Evolutionary conservation across 1,140 invertebrate genomes (phyloP).

Genomic region (Nasonia giraulti): DNA sequence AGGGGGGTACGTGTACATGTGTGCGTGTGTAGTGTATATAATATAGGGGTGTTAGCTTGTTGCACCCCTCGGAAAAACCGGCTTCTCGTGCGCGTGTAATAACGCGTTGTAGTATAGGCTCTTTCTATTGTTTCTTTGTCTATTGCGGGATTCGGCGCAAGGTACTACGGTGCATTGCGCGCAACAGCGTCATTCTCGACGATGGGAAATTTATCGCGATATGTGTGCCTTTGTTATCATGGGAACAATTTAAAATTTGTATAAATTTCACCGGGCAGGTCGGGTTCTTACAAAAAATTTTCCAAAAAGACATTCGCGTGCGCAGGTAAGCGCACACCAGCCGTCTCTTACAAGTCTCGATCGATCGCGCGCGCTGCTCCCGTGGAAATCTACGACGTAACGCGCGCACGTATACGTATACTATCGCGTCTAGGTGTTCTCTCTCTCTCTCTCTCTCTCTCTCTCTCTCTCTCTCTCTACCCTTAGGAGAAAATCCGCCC

Average conservation of each 20-base stretch:
- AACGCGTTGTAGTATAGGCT: background rate
- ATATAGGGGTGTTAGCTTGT: background rate
- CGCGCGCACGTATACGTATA: background rate
- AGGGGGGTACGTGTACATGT: background rate
- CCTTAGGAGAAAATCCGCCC: constrained; percentile 43
- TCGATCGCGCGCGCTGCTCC: background rate
- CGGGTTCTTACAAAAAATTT: too few species aligned
- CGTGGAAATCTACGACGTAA: background rate
- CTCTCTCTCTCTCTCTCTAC: background rate
- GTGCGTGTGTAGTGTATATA: background rate
- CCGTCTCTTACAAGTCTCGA: background rate
- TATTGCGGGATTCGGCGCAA: background rate
- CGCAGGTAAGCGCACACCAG: background rate
- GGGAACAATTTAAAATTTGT: too few species aligned
- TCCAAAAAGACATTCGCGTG: background rate
- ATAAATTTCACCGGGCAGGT: too few species aligned
- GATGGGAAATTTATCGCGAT: too few species aligned
- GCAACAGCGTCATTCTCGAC: too few species aligned
- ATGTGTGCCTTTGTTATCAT: too few species aligned
- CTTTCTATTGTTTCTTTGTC: background rate
- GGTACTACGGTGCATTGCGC: too few species aligned
- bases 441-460: too few species aligned
- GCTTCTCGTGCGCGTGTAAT: background rate
- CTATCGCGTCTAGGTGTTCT: background rate
- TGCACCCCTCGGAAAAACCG: constrained; percentile 16